Evolutionary conservation across 35 echinoderm and acorn worm genomes (phyloP), one percentile per base, ranked within the genome.

Genomic region (Ophioderma brevispina): DNA sequence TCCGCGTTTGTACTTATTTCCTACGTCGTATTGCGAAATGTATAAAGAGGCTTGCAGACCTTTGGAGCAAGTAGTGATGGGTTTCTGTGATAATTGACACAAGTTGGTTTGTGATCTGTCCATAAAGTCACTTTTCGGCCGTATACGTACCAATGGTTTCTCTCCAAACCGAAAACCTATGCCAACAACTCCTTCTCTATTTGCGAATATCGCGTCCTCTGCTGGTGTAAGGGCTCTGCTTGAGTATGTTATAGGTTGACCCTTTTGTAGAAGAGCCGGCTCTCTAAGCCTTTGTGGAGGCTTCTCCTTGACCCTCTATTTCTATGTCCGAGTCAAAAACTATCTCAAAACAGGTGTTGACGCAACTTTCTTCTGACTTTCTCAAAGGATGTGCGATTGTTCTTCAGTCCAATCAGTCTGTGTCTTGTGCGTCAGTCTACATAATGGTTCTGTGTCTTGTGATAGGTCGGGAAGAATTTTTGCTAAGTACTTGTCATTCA

Each of bases 131-230:
- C 63, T 14, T 85, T 23, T 1, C 64, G 84, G 1, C 94, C 89
- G 59, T 95, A 95, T 6, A 43, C 41, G 59, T 84, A 92, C 33
- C 40, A 1, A 63, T 92, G 89, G 37, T 95, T 89, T 23, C 85
- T 35, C 55, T 95, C 80, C 18, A 95, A 64, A 43, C 94, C 89
- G 28, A 95, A 92, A 31, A 95, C 94, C 41, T 88, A 63, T 0
- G 63, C 84, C 1, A 89, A 32, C 14, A 94, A 15, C 31, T 94
- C 92, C 30, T 90, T 94, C 83, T 94, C 87, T 30, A 90, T 94
- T 18, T 89, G 92, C 0, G 82, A 86, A 33, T 90, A 94, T 6
- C 87, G 38, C 17, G 34, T 83, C 38, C n/a, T 94, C 82, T 36
- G 87, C 82, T 32, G 75, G 19, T 17, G 87, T 90, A 21, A 86